phyloP scores from a whole-genome alignment of 2,888 invertebrate species.

The Tenthredo distinguenda region DNA sequence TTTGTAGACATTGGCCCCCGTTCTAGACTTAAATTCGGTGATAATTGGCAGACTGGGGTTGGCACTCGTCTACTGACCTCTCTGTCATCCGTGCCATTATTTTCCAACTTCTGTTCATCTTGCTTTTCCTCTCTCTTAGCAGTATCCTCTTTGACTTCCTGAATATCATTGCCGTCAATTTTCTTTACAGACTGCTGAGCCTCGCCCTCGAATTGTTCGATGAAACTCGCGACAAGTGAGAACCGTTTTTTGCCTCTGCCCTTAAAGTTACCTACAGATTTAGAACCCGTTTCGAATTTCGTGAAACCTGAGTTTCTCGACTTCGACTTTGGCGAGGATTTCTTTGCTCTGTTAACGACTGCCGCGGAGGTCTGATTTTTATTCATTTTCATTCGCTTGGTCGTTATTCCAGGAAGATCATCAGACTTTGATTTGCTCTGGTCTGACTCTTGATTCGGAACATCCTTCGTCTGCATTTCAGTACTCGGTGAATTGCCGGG shows the following conservation, averaged over 20 bases:
- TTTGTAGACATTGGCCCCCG: conserved; percentile 75
- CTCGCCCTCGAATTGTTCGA: conserved; percentile 74
- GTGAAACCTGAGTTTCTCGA: conserved; percentile 9
- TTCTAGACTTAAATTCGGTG: conserved; percentile 61
- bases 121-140: conserved; percentile 23
- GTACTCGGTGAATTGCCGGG: neutral
- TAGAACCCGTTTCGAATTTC: neutral
- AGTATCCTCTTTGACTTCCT: conserved; percentile 59
- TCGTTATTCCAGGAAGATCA: neutral
- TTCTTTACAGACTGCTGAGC: conserved; percentile 60
- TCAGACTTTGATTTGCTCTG: neutral
- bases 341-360: neutral
- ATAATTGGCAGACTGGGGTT: conserved; percentile 57
- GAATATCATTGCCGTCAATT: conserved; percentile 60
- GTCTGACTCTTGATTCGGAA: neutral
- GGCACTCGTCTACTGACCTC: conserved; percentile 75
- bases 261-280: neutral
- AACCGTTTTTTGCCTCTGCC: conserved; percentile 70
- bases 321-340: neutral
- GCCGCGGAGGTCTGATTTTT: neutral
- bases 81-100: conserved; percentile 68
- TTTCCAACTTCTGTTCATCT: conserved; percentile 36
- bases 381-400: neutral
- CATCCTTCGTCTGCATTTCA: conserved; percentile 5
- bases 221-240: conserved; percentile 74